Evolutionary conservation across 1,140 invertebrate genomes (phyloP).

Genomic region (Polyergus mexicanus): DNA sequence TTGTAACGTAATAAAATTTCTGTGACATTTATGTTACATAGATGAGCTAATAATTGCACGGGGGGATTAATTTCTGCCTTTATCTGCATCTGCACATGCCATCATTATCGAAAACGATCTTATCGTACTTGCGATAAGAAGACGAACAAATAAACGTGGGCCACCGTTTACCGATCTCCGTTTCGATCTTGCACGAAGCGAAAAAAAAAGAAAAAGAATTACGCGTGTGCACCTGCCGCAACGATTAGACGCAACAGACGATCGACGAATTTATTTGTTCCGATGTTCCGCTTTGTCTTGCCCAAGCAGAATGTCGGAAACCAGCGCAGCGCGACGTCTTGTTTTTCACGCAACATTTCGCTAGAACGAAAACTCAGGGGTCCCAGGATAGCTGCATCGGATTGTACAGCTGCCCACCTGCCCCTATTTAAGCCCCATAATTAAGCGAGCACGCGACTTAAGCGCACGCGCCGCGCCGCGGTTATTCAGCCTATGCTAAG

Average conservation of each 20-base stretch:
- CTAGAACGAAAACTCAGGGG: background rate
- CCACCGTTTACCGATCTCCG: background rate
- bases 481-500: slow-evolving; percentile 11
- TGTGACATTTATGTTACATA: background rate
- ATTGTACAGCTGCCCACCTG: slow-evolving; percentile 58
- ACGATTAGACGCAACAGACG: slow-evolving; percentile 52
- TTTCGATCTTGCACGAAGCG: slow-evolving; percentile 8
- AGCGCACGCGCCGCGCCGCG: background rate
- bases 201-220: background rate
- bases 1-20: background rate
- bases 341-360: slow-evolving; percentile 47
- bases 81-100: slow-evolving; percentile 43
- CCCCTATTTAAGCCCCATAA: no score
- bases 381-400: background rate
- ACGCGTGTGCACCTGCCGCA: slow-evolving; percentile 34
- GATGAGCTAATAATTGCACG: slow-evolving; percentile 34
- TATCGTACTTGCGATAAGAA: slow-evolving; percentile 30
- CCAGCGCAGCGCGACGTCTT: background rate
- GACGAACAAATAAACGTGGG: background rate
- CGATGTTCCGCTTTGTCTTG: slow-evolving; percentile 35
- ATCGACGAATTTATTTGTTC: slow-evolving; percentile 30
- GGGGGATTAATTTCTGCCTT: slow-evolving; percentile 5
- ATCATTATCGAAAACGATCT: slow-evolving; percentile 40
- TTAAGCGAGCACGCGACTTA: slow-evolving; percentile 71
- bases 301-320: slow-evolving; percentile 6